Conservation (phyloP, 2,797 vertebrate species). For the Ataeniobius toweri region DNA sequence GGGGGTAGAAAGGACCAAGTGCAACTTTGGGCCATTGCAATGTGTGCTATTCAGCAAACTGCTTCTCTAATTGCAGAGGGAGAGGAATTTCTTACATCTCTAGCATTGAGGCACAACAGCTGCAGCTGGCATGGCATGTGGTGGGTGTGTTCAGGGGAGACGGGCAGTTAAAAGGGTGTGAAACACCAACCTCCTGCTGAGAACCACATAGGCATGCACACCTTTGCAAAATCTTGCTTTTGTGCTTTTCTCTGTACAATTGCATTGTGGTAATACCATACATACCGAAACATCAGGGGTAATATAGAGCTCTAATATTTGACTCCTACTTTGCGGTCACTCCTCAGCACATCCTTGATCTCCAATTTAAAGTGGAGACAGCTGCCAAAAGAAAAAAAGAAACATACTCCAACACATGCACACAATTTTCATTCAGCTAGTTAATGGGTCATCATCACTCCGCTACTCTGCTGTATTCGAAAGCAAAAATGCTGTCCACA, state of each 20-base stretch:
- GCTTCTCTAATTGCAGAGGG: conserved; percentile 78
- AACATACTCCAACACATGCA: neutral
- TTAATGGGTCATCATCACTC: conserved; percentile 15
- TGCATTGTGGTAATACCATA: conserved; percentile 9
- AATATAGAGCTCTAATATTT: conserved; percentile 17
- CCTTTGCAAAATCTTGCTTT: conserved; percentile 24
- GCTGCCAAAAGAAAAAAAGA: conserved; percentile 30
- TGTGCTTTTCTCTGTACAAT: conserved; percentile 12
- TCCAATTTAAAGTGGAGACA: conserved; percentile 52
- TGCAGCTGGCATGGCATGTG: conserved; percentile 78
- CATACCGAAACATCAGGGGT: conserved; percentile 14
- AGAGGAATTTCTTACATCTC: conserved; percentile 73
- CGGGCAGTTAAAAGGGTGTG: conserved; percentile 70
- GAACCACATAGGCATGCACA: conserved; percentile 53
- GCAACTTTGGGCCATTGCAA: conserved; percentile 76
- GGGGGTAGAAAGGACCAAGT: conserved; percentile 57
- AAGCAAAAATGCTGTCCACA: neutral
- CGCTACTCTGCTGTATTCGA: neutral
- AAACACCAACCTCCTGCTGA: conserved; percentile 61
- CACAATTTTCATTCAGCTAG: conserved; percentile 9
- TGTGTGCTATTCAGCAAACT: conserved; percentile 75
- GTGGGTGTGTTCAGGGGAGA: conserved; percentile 71
- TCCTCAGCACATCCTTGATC: conserved; percentile 36
- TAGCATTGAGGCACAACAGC: conserved; percentile 74
- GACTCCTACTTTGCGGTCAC: conserved; percentile 12